A percentile compares a stretch with the other conserved stretches of the same genome.
These are phyloP conservation scores for Halocynthia roretzi DNA, from an alignment of 23 tunicate genomes.

Conservation along the genomic window DNA sequence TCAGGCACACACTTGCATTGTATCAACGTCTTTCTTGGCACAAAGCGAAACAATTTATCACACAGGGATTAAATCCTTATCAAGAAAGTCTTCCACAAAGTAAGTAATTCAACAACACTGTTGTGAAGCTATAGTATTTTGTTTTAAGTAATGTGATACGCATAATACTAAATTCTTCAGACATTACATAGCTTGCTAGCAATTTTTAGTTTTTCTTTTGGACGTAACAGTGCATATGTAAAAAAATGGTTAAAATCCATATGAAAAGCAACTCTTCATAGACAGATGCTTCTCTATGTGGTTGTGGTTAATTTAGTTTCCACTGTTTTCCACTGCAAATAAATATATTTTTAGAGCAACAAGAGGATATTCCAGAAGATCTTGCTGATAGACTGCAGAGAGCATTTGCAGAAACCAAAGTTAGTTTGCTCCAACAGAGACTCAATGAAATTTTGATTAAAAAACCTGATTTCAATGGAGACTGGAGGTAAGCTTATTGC, in stretches of 20 bases:
- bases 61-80: constrained; percentile 52
- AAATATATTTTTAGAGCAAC: constrained; percentile 11
- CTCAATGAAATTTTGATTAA: constrained; percentile 26
- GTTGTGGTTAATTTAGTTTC: too few species aligned
- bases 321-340: too few species aligned
- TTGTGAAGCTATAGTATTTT: too few species aligned
- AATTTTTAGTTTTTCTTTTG: too few species aligned
- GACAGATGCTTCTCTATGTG: too few species aligned
- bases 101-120: neutral
- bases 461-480: constrained; percentile 13
- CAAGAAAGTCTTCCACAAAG: constrained; percentile 24
- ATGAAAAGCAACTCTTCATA: too few species aligned
- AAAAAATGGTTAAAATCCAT: too few species aligned
- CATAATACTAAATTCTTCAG: too few species aligned
- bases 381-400: neutral
- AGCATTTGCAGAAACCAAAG: constrained; percentile 7
- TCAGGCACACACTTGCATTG: constrained; percentile 39
- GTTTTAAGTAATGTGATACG: too few species aligned
- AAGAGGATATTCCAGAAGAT: neutral
- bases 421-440: constrained; percentile 9
- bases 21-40: constrained; percentile 67
- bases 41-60: constrained; percentile 33
- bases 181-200: too few species aligned
- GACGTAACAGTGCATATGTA: too few species aligned
- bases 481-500: constrained; percentile 20